Conservation (phyloP, 2,888 invertebrate genomes). For the Eustalomyia histrio region DNA sequence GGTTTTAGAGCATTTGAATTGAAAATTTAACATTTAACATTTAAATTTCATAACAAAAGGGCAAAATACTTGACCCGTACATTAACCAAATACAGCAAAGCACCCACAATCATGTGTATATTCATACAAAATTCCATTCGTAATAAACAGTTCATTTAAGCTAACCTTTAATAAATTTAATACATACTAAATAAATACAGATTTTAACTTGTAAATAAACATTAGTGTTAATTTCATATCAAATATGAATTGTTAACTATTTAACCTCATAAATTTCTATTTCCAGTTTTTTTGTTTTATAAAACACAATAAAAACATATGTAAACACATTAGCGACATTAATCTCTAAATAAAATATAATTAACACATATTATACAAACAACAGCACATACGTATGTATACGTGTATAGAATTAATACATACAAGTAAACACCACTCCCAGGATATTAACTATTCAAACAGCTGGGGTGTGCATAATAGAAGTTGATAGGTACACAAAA, state of each 20-base stretch:
- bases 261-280: constrained; percentile 11
- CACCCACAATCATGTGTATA: too few species aligned
- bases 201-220: not conserved
- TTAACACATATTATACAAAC: constrained; percentile 45
- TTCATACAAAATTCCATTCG: not conserved
- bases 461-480: not conserved
- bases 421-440: not conserved
- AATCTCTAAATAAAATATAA: constrained; percentile 61
- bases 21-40: too few species aligned
- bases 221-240: not conserved
- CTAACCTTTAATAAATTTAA: not conserved
- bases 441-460: not conserved
- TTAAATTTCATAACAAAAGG: too few species aligned
- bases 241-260: constrained; percentile 5
- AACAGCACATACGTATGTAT: constrained; percentile 4
- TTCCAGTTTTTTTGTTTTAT: not conserved
- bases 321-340: constrained; percentile 59
- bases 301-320: constrained; percentile 42
- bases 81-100: too few species aligned
- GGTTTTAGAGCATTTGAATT: too few species aligned
- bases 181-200: constrained; percentile 1
- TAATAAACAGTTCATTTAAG: not conserved
- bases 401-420: not conserved
- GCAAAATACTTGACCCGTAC: too few species aligned
- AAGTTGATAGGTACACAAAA: too few species aligned